A percentile compares a stretch with the other conserved stretches of the same genome.
Evolutionary conservation across 2,113 vertebrate species (phyloP).

Genomic region (Entomyzon cyanotis): DNA sequence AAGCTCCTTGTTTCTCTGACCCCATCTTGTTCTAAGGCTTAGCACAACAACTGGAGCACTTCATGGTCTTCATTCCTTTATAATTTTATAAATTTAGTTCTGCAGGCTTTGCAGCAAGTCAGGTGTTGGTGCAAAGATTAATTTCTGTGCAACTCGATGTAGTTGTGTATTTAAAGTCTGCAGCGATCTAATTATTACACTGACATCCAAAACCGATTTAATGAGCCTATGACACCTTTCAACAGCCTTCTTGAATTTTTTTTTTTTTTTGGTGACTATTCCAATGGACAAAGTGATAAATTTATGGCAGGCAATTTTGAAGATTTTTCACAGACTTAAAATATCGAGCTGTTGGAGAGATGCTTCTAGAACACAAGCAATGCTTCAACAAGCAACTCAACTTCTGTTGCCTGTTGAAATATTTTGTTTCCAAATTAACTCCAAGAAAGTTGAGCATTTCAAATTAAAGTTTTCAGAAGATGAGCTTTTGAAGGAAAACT

Average conservation of each 20-base stretch:
- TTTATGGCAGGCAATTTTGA: neutral
- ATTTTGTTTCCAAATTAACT: neutral
- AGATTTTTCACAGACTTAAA: conserved; percentile 7
- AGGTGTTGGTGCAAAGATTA: conserved; percentile 12
- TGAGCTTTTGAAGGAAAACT: neutral
- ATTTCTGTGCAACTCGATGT: neutral
- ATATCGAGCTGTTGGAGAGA: neutral
- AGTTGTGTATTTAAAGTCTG: neutral
- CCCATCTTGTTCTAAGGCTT: neutral
- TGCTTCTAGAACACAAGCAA: neutral
- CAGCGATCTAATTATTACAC: conserved; percentile 22
- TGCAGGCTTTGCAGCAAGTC: neutral
- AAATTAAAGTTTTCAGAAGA: neutral
- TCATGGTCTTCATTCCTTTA: neutral
- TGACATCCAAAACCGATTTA: neutral
- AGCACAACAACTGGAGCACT: conserved; percentile 17
- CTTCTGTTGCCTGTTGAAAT: neutral
- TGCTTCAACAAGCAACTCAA: neutral
- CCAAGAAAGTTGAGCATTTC: neutral
- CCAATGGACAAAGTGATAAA: neutral
- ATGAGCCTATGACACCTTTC: neutral
- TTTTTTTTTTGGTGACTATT: neutral
- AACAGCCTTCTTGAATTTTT: neutral
- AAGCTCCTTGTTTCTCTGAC: conserved; percentile 41
- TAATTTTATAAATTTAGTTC: neutral